These are phyloP conservation scores for Merops nubicus DNA, from an alignment of 2,113 vertebrate species.

Conservation along the genomic window DNA sequence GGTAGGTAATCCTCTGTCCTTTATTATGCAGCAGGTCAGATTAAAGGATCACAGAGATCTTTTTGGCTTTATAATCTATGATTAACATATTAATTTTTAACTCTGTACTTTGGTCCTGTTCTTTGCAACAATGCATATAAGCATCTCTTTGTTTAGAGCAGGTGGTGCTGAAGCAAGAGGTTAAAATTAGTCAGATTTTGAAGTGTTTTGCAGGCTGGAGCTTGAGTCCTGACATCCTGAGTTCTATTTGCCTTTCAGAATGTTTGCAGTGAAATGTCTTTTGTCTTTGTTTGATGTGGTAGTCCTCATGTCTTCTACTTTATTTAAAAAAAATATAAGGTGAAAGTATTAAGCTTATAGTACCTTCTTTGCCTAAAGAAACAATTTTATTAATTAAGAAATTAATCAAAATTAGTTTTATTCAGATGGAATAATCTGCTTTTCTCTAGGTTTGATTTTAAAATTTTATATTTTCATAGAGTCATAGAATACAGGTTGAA, in stretches of 20 bases:
- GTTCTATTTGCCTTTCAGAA: not conserved
- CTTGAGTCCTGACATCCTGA: not conserved
- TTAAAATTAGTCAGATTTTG: not conserved
- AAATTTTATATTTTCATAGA: not conserved
- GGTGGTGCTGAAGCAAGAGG: not conserved
- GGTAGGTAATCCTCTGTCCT: constrained; percentile 15
- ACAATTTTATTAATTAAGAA: not conserved
- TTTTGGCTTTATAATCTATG: not conserved
- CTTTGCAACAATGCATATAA: not conserved
- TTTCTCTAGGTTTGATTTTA: not conserved
- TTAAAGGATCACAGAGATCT: constrained; percentile 12
- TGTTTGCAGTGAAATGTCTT: not conserved
- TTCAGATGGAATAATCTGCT: not conserved
- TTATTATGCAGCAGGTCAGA: not conserved
- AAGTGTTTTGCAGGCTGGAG: not conserved
- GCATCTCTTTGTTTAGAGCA: not conserved
- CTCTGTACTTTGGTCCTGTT: not conserved
- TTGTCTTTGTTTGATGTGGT: not conserved
- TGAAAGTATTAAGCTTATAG: not conserved
- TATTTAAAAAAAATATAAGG: not conserved
- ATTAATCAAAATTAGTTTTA: not conserved
- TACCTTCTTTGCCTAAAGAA: not conserved
- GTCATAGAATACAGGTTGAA: not conserved
- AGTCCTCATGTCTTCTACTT: not conserved
- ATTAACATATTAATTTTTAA: constrained; percentile 34